A percentile compares a stretch with the other conserved stretches of the same genome.
Evolutionary conservation across 2,888 invertebrate species (phyloP).

Genomic region (Aporophyla lueneburgensis): DNA sequence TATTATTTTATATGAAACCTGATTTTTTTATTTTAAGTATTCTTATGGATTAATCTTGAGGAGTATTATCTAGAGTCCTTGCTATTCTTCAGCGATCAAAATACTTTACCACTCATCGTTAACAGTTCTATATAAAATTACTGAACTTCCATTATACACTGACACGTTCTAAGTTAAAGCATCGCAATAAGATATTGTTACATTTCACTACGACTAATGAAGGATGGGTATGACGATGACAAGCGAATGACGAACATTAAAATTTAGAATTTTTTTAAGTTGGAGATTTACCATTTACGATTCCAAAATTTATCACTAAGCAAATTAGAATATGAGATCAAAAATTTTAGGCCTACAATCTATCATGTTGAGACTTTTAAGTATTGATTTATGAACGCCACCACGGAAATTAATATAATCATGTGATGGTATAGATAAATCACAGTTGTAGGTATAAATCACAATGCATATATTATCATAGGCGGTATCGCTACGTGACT

Average conservation of each 20-base stretch:
- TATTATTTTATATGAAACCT: conserved; percentile 81
- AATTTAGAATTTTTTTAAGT: conserved; percentile 89
- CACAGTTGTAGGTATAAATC: conserved; percentile 89
- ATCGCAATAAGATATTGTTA: conserved; percentile 91
- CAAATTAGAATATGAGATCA: conserved; percentile 91
- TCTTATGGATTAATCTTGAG: conserved; percentile 81
- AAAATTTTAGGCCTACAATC: conserved; percentile 90
- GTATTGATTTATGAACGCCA: conserved; percentile 89
- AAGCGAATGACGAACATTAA: conserved; percentile 84
- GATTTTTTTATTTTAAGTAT: conserved; percentile 76
- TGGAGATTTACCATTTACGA: conserved; percentile 86
- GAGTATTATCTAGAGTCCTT: conserved; percentile 82
- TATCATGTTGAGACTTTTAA: conserved; percentile 88
- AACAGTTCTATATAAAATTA: conserved; percentile 87
- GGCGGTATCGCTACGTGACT: conserved; percentile 88
- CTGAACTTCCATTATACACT: conserved; percentile 86
- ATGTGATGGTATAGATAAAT: conserved; percentile 89
- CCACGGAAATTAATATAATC: conserved; percentile 83
- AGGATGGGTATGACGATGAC: conserved; percentile 78
- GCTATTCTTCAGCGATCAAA: conserved; percentile 80
- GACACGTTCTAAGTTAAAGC: conserved; percentile 90
- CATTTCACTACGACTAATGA: conserved; percentile 87
- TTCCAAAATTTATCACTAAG: conserved; percentile 89
- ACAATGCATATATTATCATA: conserved; percentile 86
- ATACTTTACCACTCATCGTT: conserved; percentile 82